These are phyloP conservation scores for Puma concolor DNA, from an alignment of 2,113 vertebrate genomes.

Conservation along the genomic window DNA sequence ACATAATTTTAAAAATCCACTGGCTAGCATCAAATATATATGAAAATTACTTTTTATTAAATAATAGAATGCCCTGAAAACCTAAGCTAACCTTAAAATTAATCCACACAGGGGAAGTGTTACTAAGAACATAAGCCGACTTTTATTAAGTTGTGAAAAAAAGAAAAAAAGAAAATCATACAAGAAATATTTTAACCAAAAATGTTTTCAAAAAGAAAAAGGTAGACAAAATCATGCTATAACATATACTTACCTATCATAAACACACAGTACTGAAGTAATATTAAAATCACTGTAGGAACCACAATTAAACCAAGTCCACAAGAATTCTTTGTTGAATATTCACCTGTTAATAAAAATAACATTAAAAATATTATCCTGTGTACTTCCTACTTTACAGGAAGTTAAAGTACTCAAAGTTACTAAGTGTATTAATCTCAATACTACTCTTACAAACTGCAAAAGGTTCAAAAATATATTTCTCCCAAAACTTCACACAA, in stretches of 20 bases:
- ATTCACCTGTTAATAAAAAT: conserved; percentile 81
- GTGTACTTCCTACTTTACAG: background rate
- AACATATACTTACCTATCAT: conserved; percentile 81
- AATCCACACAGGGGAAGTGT: background rate
- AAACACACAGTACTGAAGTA: conserved; percentile 83
- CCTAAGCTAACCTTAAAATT: conserved; percentile 36
- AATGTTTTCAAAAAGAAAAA: conserved; percentile 35
- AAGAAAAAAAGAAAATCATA: background rate
- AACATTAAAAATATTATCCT: conserved; percentile 38
- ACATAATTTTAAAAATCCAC: conserved; percentile 24
- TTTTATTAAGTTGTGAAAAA: background rate
- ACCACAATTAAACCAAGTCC: conserved; percentile 85
- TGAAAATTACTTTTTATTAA: conserved; percentile 48
- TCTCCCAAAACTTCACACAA: background rate
- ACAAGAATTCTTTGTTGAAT: conserved; percentile 68
- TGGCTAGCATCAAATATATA: background rate
- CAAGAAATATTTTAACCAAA: conserved; percentile 38
- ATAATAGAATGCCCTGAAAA: conserved; percentile 14
- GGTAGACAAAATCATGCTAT: background rate
- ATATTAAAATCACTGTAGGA: conserved; percentile 79
- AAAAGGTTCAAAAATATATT: conserved; percentile 4
- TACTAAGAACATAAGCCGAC: conserved; percentile 21
- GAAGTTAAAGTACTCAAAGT: conserved; percentile 13
- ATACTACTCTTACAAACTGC: background rate
- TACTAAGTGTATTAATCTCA: conserved; percentile 22